A percentile compares a stretch with the other conserved stretches of the same genome.
Conservation (phyloP, 53 echinoderm and acorn worm genomes). For the Echinarachnius parma region DNA sequence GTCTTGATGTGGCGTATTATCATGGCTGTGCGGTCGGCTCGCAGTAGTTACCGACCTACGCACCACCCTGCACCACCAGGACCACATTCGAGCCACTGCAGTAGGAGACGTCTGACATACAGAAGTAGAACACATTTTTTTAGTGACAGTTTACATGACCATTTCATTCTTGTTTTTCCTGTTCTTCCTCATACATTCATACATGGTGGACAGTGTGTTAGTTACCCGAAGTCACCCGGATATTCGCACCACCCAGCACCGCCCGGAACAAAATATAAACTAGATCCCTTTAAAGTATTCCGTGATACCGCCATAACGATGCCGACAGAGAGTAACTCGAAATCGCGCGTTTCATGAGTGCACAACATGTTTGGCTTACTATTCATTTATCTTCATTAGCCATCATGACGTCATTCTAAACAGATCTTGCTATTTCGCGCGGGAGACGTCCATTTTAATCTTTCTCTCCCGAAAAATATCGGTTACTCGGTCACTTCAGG, state of each 20-base stretch:
- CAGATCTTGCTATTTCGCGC: neutral
- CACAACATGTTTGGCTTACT: neutral
- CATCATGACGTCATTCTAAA: conserved; percentile 18
- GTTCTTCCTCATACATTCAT: conserved; percentile 71
- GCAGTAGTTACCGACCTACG: conserved; percentile 73
- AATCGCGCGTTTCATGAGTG: neutral
- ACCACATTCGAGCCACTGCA: conserved; percentile 90
- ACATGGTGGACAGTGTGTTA: conserved; percentile 66
- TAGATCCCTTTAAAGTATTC: no score
- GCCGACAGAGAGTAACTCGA: no score
- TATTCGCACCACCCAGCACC: conserved; percentile 65
- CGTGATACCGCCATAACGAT: no score
- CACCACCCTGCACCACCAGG: conserved; percentile 78
- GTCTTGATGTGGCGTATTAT: conserved; percentile 85
- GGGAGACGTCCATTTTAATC: conserved; percentile 20
- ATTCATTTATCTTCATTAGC: conserved; percentile 10
- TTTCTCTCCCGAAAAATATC: conserved; percentile 2
- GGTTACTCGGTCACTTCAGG: conserved; percentile 19
- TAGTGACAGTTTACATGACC: neutral
- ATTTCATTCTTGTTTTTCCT: neutral
- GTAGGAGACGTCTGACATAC: no score
- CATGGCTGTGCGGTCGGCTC: conserved; percentile 73
- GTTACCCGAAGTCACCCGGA: conserved; percentile 82
- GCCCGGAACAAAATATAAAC: conserved; percentile 64
- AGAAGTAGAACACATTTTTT: neutral